Evolutionary conservation across 2,888 invertebrate genomes (phyloP).

Genomic region (Gari tellinella): DNA sequence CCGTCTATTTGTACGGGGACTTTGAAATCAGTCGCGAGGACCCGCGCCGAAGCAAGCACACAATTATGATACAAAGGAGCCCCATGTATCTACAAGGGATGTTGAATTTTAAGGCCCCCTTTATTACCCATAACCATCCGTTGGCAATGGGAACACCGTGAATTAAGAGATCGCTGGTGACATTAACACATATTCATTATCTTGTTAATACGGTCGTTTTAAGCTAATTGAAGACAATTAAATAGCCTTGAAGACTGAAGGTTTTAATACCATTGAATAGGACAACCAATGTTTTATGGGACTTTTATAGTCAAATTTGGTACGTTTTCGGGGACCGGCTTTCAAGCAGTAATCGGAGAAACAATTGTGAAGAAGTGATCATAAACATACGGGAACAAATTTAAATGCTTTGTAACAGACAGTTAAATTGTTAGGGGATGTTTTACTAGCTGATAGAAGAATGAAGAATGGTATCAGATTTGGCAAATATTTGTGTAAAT

Average conservation of each 20-base stretch:
- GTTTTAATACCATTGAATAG: constrained; percentile 23
- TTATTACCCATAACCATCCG: constrained; percentile 42
- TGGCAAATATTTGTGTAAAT: constrained; percentile 42
- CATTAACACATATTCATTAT: constrained; percentile 50
- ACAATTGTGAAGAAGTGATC: constrained; percentile 41
- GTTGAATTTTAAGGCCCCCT: constrained; percentile 26
- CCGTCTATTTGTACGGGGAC: too few species aligned
- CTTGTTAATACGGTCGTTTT: constrained; percentile 55
- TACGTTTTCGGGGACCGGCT: constrained; percentile 20
- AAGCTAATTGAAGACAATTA: constrained; percentile 45
- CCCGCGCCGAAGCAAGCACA: constrained; percentile 6
- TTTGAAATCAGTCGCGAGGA: neutral
- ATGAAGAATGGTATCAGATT: constrained; percentile 30
- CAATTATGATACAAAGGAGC: constrained; percentile 23
- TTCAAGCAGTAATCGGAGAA: constrained; percentile 39
- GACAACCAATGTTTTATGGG: constrained; percentile 36
- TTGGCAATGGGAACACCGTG: neutral
- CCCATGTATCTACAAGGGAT: constrained; percentile 25
- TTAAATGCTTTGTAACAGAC: neutral
- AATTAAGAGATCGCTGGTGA: constrained; percentile 53
- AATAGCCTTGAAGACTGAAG: constrained; percentile 33
- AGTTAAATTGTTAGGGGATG: too few species aligned
- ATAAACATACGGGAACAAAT: constrained; percentile 31
- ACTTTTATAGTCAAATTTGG: constrained; percentile 19
- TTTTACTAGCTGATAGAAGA: neutral